Evolutionary conservation across 2,888 invertebrate species (phyloP).

Genomic region (Nasonia oneida): DNA sequence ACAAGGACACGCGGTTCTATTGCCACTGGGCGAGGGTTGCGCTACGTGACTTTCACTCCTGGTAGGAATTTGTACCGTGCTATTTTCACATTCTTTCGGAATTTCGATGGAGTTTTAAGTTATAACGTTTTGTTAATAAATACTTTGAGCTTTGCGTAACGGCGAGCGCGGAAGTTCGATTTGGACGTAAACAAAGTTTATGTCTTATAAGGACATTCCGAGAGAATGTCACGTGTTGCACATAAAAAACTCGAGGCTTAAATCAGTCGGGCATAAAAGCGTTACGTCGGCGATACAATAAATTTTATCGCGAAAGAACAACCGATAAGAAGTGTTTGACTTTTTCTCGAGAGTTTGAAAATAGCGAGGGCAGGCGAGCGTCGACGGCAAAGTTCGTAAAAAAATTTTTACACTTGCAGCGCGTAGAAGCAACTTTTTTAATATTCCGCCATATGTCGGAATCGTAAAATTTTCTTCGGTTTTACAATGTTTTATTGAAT

Average conservation of each 20-base stretch:
- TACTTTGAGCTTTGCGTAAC: no score
- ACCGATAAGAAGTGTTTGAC: constrained; percentile 56
- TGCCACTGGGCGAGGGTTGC: constrained; percentile 7
- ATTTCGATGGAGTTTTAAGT: neutral
- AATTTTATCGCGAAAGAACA: constrained; percentile 59
- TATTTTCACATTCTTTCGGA: neutral
- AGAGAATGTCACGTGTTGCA: constrained; percentile 34
- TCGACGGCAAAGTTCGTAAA: constrained; percentile 38
- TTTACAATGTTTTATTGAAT: constrained; percentile 32
- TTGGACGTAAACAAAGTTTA: neutral
- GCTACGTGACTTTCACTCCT: constrained; percentile 1
- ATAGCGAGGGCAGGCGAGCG: constrained; percentile 5
- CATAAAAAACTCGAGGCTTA: constrained; percentile 43
- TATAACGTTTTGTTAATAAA: neutral
- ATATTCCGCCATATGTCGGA: constrained; percentile 45
- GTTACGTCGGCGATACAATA: constrained; percentile 52
- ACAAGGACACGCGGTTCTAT: constrained; percentile 35
- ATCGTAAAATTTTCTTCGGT: constrained; percentile 29
- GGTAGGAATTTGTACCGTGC: neutral
- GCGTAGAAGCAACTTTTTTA: constrained; percentile 44
- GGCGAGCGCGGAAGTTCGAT: neutral
- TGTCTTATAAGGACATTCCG: constrained; percentile 13
- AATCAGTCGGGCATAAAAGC: constrained; percentile 44
- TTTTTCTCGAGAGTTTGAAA: constrained; percentile 41
- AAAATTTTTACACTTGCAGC: constrained; percentile 10